Evolutionary conservation across 2,797 vertebrate genomes (phyloP).

Genomic region (Pteronotus mesoamericanus): DNA sequence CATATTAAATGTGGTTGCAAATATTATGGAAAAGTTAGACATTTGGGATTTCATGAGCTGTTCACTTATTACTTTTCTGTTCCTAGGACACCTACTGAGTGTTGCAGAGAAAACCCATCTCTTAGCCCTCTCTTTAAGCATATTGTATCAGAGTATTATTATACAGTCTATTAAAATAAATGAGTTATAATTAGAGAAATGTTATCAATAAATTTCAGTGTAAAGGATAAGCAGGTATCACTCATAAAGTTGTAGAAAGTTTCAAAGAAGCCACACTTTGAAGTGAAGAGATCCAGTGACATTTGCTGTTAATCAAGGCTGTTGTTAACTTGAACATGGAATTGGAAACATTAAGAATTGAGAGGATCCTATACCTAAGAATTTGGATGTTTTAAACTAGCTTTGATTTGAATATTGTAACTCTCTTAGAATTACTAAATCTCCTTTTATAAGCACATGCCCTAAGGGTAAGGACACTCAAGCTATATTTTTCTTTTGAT

Average conservation of each 20-base stretch:
- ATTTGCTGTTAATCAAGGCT: neutral
- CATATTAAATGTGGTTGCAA: neutral
- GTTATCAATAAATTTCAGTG: neutral
- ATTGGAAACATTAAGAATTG: neutral
- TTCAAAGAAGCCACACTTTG: neutral
- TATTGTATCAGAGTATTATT: neutral
- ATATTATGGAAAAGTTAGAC: neutral
- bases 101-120: neutral
- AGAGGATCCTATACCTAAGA: neutral
- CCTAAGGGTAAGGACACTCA: rapidly evolving
- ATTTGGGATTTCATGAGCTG: neutral
- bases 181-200: neutral
- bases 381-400: neutral
- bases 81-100: neutral
- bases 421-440: neutral
- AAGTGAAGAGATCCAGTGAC: neutral
- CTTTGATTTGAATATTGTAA: neutral
- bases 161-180: neutral
- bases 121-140: neutral
- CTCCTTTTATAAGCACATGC: neutral
- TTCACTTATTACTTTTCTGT: neutral
- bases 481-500: neutral
- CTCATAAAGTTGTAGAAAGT: neutral
- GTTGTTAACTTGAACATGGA: neutral
- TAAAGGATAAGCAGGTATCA: neutral